A percentile compares a stretch with the other conserved stretches of the same genome.
These are phyloP conservation scores for Coracopsis vasa DNA, from an alignment of 2,113 vertebrate species.

Conservation along the genomic window DNA sequence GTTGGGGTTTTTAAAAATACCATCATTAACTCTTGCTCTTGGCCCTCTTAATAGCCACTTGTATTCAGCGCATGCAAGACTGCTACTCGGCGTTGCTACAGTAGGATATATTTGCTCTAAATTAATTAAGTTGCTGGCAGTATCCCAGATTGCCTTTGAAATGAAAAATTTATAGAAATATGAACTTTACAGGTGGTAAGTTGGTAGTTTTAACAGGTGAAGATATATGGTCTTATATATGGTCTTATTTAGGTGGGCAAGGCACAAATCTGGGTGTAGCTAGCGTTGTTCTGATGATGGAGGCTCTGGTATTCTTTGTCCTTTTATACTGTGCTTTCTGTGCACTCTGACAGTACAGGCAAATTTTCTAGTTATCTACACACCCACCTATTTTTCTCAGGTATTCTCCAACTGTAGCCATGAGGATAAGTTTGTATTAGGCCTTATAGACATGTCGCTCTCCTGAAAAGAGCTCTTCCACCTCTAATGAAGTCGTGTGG, in stretches of 20 bases:
- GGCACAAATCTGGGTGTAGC: neutral
- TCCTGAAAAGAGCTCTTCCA: neutral
- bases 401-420: neutral
- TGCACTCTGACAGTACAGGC: neutral
- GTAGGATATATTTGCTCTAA: neutral
- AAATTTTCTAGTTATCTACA: neutral
- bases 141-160: neutral
- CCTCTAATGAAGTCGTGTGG: neutral
- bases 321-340: neutral
- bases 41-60: neutral
- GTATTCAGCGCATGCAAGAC: neutral
- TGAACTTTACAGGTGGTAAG: neutral
- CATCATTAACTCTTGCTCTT: conserved; percentile 8
- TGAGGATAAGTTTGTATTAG: neutral
- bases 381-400: neutral
- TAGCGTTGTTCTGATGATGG: neutral
- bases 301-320: neutral
- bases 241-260: neutral
- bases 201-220: neutral
- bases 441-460: neutral
- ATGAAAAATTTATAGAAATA: neutral
- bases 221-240: neutral
- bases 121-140: neutral
- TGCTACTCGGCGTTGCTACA: neutral
- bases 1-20: neutral